phyloP scores from a whole-genome alignment of 2,888 invertebrate genomes.

The Crematogaster levior region DNA sequence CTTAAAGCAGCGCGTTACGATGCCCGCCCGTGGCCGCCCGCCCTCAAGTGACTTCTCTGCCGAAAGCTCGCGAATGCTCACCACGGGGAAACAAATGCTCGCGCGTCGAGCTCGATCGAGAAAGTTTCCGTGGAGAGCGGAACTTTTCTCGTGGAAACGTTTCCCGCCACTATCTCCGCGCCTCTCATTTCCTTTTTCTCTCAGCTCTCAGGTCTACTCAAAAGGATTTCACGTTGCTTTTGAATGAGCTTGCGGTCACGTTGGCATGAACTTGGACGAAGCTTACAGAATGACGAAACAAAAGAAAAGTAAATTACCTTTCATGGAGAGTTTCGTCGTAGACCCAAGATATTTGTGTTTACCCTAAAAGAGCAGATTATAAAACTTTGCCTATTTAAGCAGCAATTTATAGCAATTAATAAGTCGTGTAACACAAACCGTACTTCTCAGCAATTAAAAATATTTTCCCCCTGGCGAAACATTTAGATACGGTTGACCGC shows the following conservation, averaged over 20 bases:
- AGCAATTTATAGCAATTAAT: conserved; percentile 7
- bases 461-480: neutral
- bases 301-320: neutral
- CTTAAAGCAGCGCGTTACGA: conserved; percentile 58
- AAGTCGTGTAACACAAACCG: neutral
- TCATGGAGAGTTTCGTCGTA: neutral
- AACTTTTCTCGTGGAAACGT: conserved; percentile 40
- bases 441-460: neutral
- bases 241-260: conserved; percentile 18
- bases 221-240: conserved; percentile 27
- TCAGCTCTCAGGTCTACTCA: neutral
- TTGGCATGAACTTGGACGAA: conserved; percentile 14
- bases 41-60: conserved; percentile 79
- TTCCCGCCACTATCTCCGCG: conserved; percentile 42
- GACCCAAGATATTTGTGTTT: neutral
- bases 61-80: conserved; percentile 71
- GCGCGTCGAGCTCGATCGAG: conserved; percentile 67
- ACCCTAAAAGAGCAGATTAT: neutral
- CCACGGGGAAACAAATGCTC: conserved; percentile 67
- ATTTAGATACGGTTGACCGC: neutral
- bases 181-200: conserved; percentile 10
- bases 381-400: neutral
- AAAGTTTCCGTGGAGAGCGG: conserved; percentile 59
- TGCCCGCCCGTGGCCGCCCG: conserved; percentile 72
- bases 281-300: neutral